phyloP scores from a whole-genome alignment of 2,888 invertebrate species.

The Sicus ferrugineus region DNA sequence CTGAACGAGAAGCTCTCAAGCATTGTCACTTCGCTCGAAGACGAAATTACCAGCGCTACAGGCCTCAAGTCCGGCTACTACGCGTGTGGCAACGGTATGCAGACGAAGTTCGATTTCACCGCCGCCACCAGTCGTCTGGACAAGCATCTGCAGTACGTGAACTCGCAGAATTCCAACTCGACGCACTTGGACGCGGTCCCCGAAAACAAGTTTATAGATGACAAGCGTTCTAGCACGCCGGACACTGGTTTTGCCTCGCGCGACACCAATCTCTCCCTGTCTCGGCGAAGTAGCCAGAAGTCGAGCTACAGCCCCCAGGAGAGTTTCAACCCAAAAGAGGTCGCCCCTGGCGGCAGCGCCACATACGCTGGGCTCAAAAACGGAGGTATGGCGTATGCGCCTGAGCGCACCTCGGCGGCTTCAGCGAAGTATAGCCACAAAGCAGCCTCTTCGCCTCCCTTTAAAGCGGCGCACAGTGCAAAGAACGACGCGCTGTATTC shows the following conservation, averaged over 20 bases:
- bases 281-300: conserved; percentile 64
- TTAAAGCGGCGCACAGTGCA: conserved; percentile 51
- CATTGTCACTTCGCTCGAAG: conserved; percentile 57
- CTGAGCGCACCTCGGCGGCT: conserved; percentile 33
- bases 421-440: conserved; percentile 38
- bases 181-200: conserved; percentile 37
- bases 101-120: conserved; percentile 57
- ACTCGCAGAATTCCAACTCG: conserved; percentile 35
- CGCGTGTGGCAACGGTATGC: conserved; percentile 58
- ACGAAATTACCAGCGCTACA: conserved; percentile 59
- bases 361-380: conserved; percentile 51
- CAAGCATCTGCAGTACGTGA: conserved; percentile 61
- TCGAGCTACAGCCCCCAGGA: conserved; percentile 64
- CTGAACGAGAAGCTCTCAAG: conserved; percentile 60
- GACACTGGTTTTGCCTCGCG: conserved; percentile 64
- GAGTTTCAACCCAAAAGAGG: conserved; percentile 52
- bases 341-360: conserved; percentile 44
- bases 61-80: conserved; percentile 60
- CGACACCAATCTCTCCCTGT: conserved; percentile 63
- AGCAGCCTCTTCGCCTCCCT: conserved; percentile 54
- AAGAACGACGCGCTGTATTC: conserved; percentile 58
- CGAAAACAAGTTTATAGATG: conserved; percentile 56
- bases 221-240: conserved; percentile 63
- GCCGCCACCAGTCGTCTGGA: conserved; percentile 62
- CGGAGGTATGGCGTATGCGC: conserved; percentile 42